These are phyloP conservation scores for Alaudala cheleensis DNA, from an alignment of 2,113 vertebrate genomes.

Conservation along the genomic window DNA sequence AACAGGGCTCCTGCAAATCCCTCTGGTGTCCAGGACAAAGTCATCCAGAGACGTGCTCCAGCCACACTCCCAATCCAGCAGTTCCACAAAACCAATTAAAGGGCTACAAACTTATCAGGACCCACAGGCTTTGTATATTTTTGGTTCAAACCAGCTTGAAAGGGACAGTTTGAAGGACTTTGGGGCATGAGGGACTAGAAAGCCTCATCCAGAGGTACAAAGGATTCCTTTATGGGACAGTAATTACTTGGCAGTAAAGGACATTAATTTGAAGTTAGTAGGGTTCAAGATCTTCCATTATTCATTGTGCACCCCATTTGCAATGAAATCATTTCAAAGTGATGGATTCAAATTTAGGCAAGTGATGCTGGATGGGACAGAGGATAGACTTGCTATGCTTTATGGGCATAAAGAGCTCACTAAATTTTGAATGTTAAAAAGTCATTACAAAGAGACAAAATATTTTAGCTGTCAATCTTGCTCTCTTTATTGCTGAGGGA, in stretches of 20 bases:
- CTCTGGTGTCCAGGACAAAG: background rate
- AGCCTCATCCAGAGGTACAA: background rate
- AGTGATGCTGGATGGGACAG: background rate
- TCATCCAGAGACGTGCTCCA: background rate
- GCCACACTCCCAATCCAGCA: background rate
- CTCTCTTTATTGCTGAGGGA: background rate
- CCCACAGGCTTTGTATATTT: background rate
- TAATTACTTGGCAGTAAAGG: conserved; percentile 38
- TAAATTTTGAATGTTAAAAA: background rate
- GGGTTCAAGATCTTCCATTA: conserved; percentile 28
- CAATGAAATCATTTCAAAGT: conserved; percentile 36
- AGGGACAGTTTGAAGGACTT: conserved; percentile 12
- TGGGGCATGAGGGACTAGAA: background rate
- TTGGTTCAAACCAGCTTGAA: conserved; percentile 16
- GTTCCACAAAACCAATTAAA: background rate
- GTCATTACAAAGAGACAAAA: conserved; percentile 32
- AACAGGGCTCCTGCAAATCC: background rate
- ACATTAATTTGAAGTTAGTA: background rate
- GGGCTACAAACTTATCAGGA: background rate
- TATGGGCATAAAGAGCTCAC: conserved; percentile 1
- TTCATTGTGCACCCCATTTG: background rate
- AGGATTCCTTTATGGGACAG: conserved; percentile 22
- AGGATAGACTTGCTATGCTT: background rate
- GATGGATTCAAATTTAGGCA: conserved; percentile 20
- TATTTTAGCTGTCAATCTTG: conserved; percentile 3